Base-by-base conservation (phyloP, 2,888 invertebrate species). In the Sclerodermus sp. region DNA sequence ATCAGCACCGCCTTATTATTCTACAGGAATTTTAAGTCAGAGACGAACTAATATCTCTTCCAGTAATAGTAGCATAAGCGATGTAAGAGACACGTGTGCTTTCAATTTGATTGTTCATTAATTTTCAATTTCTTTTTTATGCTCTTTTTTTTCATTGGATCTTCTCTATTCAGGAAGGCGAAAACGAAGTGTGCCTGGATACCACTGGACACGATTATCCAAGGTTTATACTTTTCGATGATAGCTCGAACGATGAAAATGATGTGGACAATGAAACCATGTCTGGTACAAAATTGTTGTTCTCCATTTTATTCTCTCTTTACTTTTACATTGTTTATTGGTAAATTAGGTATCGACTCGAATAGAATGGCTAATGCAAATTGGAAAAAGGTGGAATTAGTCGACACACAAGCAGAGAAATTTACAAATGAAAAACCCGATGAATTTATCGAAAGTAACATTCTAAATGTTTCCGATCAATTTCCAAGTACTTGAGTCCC, bases 201-300 rank as follows among this genome's bases (percentile, higher is more conserved):
- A 86, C 87, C 37, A 79, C 79, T 51, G 81, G 80, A 30, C 76
- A 75, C 18, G 74, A 70, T 16, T 80, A 79, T 50, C 79, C 79
- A 49, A 83, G 81, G 59, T 58, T 80, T 48, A 80, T 81, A 53
- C 82, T 82, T 52, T 79, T 82, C n/a, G 87, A 86, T 58, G 86
- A 86, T 37, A 86, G 85, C 74, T 87, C 86, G 2, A 87, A 86
- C 65, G 92, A 92, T 71, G 93, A 93, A 74, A 93, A 92, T 71
- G 91, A 92, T 70, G 88, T 91, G 0, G 92, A 93, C 71, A 88
- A 91, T 60, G 91, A 92, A 78, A 90, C 90, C 2, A 90, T 91
- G 85, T 88, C 89, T 60, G 89, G 89, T 84, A 82, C 81, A 29
- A 17, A 9, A 41, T 4, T 23, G 39, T 10, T 37, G 41, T 13